Conservation (phyloP, 2,113 vertebrate genomes). For the Pongo abelii region DNA sequence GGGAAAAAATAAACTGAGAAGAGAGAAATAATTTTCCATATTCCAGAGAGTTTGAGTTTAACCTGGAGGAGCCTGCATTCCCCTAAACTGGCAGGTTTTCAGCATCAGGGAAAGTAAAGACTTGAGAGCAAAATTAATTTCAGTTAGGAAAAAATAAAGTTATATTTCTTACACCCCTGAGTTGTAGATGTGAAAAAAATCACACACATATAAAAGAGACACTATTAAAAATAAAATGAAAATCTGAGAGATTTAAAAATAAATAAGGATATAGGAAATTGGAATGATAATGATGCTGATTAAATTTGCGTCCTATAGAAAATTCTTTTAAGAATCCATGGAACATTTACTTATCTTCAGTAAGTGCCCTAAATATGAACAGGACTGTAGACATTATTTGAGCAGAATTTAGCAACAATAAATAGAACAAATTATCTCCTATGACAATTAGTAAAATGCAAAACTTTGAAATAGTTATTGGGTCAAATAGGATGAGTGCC, state of each 20-base stretch:
- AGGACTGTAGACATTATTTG: neutral
- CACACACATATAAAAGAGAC: neutral
- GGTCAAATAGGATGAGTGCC: neutral
- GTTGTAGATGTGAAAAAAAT: neutral
- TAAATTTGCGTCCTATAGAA: neutral
- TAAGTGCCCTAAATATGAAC: neutral
- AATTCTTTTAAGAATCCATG: neutral
- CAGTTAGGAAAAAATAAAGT: conserved; percentile 15
- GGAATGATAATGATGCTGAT: neutral
- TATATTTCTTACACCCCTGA: neutral
- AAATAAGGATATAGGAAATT: neutral
- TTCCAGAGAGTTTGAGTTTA: neutral
- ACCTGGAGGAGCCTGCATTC: neutral
- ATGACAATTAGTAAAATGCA: neutral
- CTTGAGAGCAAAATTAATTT: conserved; percentile 29
- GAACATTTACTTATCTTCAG: neutral
- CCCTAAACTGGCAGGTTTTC: neutral
- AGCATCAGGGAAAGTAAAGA: neutral
- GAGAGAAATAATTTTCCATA: neutral
- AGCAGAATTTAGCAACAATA: neutral
- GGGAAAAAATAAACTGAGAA: neutral
- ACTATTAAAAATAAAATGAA: neutral
- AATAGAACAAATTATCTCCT: neutral
- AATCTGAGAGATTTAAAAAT: neutral
- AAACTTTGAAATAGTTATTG: neutral